Percentiles rank a stretch among this genome's conserved stretches.
Conservation (phyloP, 2,888 invertebrate genomes). For the Parelbella ahira region DNA sequence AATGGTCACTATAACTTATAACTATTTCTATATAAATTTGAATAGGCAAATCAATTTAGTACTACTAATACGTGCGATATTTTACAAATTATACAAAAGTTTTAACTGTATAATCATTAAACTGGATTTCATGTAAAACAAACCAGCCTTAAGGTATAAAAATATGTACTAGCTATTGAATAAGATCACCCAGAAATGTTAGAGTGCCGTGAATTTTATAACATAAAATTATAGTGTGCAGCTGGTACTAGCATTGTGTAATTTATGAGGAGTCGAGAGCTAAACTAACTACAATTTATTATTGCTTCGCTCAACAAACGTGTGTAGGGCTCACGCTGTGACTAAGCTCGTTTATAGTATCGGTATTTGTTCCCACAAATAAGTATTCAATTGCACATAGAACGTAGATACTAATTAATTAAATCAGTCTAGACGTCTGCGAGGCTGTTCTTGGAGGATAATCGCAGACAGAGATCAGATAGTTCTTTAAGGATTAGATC, state of each 20-base stretch:
- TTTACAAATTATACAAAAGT: no score
- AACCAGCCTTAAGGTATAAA: no score
- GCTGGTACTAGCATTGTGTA: constrained; percentile 1
- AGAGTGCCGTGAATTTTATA: no score
- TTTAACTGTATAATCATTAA: no score
- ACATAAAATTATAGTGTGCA: not conserved
- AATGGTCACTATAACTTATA: not conserved
- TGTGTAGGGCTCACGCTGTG: constrained; percentile 5
- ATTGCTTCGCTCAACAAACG: constrained; percentile 12
- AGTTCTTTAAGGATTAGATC: no score
- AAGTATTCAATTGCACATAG: constrained; percentile 26
- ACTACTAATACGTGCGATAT: no score
- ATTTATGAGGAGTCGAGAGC: constrained; percentile 5
- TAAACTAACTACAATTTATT: constrained; percentile 16
- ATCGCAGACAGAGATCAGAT: constrained; percentile 20
- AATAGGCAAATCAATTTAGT: no score
- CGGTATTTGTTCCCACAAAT: constrained; percentile 21
- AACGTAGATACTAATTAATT: constrained; percentile 28
- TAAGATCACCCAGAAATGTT: no score
- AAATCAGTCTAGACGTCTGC: constrained; percentile 29
- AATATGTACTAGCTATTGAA: no score
- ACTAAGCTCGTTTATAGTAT: constrained; percentile 11
- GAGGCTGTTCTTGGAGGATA: constrained; percentile 27
- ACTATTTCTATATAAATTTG: not conserved
- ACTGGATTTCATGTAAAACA: no score